Base-by-base conservation (phyloP, 2,797 vertebrate species). In the Crenuchus spilurus region DNA sequence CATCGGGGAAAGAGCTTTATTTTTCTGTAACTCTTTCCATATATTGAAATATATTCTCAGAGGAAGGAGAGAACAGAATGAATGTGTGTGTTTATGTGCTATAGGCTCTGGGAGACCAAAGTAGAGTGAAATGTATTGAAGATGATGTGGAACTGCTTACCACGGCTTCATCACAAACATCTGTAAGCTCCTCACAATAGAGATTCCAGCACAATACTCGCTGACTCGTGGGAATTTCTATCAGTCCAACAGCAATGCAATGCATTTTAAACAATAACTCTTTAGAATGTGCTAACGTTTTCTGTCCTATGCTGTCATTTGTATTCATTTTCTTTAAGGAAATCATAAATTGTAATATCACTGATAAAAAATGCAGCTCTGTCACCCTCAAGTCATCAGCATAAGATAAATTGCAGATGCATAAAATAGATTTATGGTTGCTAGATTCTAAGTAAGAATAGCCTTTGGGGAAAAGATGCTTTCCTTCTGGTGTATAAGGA, bases 81-180 rank as follows among this genome's bases (percentile, higher is more conserved):
- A 68, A 57, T 60, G 35, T 55, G 42, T 52, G 44, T 28, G 61
- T 74, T 18, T 62, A 55, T 80, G 39, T 58, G 62, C 62, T 22
- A n/a, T n/a, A 64, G 85, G 80, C 90, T 90, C 84, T 80, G 55
- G 60, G 62, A 84, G 75, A 83, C 89, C 90, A 87, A 84, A 87
- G 86, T 87, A 71, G 60, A 75, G 77, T 46, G 33, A 76, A 82
- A 80, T 82, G 28, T 75, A 75, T 70, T 79, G 52, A 81, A 84
- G 86, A 82, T 69, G 72, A 84, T 85, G 82, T 85, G 82, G 73
- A 79, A 79, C 82, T 73, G 83, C 85, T 86, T 79, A 75, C 76
- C 77, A 80, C 69, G 35, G 81, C 83, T 84, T 87, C 82, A 86
- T 81, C 81, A 74, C 82, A 76, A 83, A 83, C 89, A 90, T 88